Evolutionary conservation across 2,113 vertebrate genomes (phyloP), one percentile per base, ranked within the genome.

Genomic region (Boulengeromyrus knoepffleri): DNA sequence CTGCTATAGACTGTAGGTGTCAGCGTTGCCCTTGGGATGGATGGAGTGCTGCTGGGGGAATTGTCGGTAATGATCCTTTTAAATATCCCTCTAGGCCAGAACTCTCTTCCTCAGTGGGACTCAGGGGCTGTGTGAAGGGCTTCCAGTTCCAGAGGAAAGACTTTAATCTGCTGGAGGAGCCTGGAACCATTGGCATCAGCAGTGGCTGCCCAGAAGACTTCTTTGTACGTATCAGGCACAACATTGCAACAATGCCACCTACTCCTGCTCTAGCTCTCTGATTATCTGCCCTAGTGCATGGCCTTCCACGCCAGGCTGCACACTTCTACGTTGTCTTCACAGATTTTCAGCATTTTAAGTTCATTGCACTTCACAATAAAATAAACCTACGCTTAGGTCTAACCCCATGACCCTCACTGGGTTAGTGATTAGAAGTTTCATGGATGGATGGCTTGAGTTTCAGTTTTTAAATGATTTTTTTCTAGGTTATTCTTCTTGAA

Each of bases 121-220:
- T 98, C 93, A 98, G 95, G 93, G 98, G 99, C 66, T 99, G 99
- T 39, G 97, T 99, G 92, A 99, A 98, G 92, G 97, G 98, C 45
- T 99, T 99, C 94, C 97, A 99, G 94, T 99, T 98, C 95, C 99
- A 99, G 94, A 99, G 98, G 93, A 99, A 98, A 93, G 97, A 99
- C 93, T 99, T 99, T 94, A 99, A 99, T 93, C 94, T 99, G 88
- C 90, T 99, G 91, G 98, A 99, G 93, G 97, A 99, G 92, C 96
- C 95, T 19, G 99, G 98, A 90, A 99, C 98, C 31, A 94, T 99
- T 3, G 99, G 98, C 91, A 96, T 99, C 94, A 98, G 98, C 93
- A 99, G 97, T 7, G 99, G 98, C 74, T 99, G 99, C 91, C 97
- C 98, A 27, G 99, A 99, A 93, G 99, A 99, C 91, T 97, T 97